These are phyloP conservation scores for Dipodomys ordii DNA, from an alignment of 2,113 vertebrate species.

Conservation along the genomic window DNA sequence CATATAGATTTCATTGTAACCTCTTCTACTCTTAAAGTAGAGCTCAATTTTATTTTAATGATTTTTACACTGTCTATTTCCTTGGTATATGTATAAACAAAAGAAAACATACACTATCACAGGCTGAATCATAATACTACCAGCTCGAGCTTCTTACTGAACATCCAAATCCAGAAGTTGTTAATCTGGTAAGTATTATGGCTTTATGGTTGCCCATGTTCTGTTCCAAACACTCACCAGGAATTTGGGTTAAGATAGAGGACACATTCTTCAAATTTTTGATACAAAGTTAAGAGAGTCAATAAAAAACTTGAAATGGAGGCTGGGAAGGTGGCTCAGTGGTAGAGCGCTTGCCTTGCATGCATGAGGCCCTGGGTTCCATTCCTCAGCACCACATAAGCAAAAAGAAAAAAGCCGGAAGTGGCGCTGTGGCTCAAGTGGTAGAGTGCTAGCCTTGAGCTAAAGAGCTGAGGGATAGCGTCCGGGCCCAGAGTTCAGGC, in stretches of 20 bases:
- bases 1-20: not conserved
- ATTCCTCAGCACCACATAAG: no score
- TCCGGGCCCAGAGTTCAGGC: no score
- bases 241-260: not conserved
- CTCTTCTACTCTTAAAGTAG: not conserved
- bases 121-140: not conserved
- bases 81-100: not conserved
- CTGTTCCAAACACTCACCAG: not conserved
- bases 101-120: not conserved
- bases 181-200: not conserved
- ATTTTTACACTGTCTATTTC: not conserved
- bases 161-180: not conserved
- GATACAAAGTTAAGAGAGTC: not conserved
- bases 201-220: not conserved
- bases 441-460: no score
- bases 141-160: not conserved
- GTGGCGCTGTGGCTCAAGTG: no score
- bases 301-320: not conserved
- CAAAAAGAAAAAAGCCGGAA: no score
- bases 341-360: no score
- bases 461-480: no score
- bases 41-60: not conserved
- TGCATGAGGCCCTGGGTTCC: no score
- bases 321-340: no score
- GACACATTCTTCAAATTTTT: not conserved